Evolutionary conservation across 2,113 vertebrate species (phyloP), one percentile per base, ranked within the genome.

Genomic region (Alligator sinensis): DNA sequence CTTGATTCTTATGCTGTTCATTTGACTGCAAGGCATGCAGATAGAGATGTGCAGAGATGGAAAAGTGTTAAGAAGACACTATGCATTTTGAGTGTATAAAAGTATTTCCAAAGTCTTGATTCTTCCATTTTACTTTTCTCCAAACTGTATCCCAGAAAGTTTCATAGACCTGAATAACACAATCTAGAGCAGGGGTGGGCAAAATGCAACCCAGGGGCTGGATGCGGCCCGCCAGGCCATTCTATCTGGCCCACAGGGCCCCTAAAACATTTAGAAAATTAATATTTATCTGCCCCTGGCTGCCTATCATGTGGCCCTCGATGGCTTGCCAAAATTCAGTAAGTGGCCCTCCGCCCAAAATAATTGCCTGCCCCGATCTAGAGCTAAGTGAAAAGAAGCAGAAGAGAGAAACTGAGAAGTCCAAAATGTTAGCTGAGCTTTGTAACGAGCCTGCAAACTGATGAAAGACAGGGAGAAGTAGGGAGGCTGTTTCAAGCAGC

Each of bases 1-100:
- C 84, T 94, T 96, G 94, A 16, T 96, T 97, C 94, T 97, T 93
- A 90, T 9, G 27, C 70, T 96, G 83, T 96, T 97, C 25, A 3
- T 96, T 96, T 96, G 95, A 93, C 86, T 97, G 87, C 79, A 86
- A 81, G 34, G 64, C 82, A 92, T 82, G 82, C 87, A 93, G 25
- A 57, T 7, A 72, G 55, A 81, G 79, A 72, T 24, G 66, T 21
- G 63, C 75, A 79, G 47, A 70, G 75, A 64, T 8, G 27, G 24
- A 93, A 24, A 7, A 91, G 63, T 63, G 21, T 79, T 91, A 87
- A 88, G 25, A 91, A 74, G 54, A 83, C 57, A n/a, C 21, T 16
- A 84, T 90, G 38, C 9, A 77, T 88, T 90, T 55, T 86, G 89
- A 66, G 80, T 76, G 54, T 88, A 80, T 93, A 60, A 64, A 77